Evolutionary conservation across 2,888 invertebrate species (phyloP), one percentile per base, ranked within the genome.

Genomic region (Lepidocyrtinus sp.): DNA sequence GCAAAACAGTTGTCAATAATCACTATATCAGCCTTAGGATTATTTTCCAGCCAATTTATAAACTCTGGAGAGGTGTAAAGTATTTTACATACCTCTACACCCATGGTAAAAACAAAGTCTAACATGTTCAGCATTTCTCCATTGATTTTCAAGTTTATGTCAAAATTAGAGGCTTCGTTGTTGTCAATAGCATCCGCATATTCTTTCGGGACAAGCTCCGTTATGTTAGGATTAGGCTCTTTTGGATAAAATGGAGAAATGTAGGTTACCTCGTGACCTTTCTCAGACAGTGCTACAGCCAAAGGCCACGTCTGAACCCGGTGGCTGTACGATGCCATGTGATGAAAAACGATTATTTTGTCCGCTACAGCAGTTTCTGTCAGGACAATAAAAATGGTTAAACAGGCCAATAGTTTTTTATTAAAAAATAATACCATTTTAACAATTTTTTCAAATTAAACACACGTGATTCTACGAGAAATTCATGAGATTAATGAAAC

Each of bases 1-100:
- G 78, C 77, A 17, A 75, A 75, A 0, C 84, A 46, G 3, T 72
- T 61, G 46, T 85, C 85, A 1, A 84, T 36, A 24, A 85, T 61
- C 1, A 85, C 81, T 15, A 84, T 26, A 61, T 85, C 85, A 64
- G 83, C 83, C 24, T 68, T 63, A 0, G 24, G 17, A 2, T 36
- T 59, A 1, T 46, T 17, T 21, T 17, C 19, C 1, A 73, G 12
- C 61, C 62, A 78, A 0, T 27, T 21, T 59, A 62, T 45, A 19
- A 70, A 71, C 46, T 62, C 75, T 9, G 67, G 71, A 17, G 36
- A 36, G 0, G 5, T 25, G 5, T 25, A 71, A 7, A 77, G 59
- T 5, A 7, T 15, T 26, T 77, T 59, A 26, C 71, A 76, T 15
- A 15, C 27, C 0, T 5, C 2, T 12, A 24, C 12, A 21, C n/a